These are phyloP conservation scores for Lamproptera curius DNA, from an alignment of 2,888 invertebrate genomes.

Conservation along the genomic window DNA sequence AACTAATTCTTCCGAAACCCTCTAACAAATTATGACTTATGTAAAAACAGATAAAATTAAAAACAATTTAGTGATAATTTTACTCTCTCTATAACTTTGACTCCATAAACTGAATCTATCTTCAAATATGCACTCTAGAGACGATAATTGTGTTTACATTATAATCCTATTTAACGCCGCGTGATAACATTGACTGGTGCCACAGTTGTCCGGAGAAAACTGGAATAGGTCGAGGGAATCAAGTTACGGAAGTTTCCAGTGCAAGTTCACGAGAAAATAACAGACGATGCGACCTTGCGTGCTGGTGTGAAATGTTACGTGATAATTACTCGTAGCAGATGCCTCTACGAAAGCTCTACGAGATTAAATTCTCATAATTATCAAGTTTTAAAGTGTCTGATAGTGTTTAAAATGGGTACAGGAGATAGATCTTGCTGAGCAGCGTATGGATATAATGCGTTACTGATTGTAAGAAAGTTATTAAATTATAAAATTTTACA, in stretches of 20 bases:
- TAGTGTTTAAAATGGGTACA: no score
- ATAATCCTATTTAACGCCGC: conserved; percentile 4
- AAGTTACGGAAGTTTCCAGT: background rate
- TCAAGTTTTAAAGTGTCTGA: no score
- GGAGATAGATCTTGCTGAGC: no score
- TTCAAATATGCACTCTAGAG: conserved; percentile 2
- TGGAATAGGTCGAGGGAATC: conserved; percentile 2
- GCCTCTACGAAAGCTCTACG: conserved; percentile 18
- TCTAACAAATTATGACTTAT: no score
- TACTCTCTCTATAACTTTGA: no score
- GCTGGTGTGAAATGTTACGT: background rate
- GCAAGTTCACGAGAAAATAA: background rate
- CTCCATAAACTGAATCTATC: background rate
- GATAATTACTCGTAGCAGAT: conserved; percentile 6
- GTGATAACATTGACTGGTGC: conserved; percentile 4
- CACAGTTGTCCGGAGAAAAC: conserved; percentile 6
- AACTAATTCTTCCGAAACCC: no score
- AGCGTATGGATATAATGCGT: no score
- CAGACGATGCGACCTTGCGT: background rate
- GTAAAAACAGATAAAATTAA: no score
- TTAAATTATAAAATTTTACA: no score
- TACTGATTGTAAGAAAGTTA: no score
- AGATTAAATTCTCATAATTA: background rate
- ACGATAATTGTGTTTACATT: conserved; percentile 4
- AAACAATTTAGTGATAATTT: no score